Evolutionary conservation across 2,797 vertebrate species (phyloP), one percentile per base, ranked within the genome.

Genomic region (Coccyzus lansbergi): DNA sequence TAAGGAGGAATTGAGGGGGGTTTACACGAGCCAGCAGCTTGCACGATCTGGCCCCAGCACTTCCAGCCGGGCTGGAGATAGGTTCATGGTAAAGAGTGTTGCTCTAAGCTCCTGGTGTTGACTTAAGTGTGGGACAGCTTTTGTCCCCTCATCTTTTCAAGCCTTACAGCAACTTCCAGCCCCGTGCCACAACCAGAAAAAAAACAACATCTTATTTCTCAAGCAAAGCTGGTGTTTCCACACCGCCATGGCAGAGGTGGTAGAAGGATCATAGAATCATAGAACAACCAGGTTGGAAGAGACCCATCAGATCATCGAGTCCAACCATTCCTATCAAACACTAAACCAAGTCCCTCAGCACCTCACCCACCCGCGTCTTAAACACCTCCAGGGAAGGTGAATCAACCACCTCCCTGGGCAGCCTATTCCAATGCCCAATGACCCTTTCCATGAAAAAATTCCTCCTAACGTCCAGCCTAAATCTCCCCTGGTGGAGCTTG

Each of bases 31-130:
- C 26, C 42, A 46, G 56, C 34, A 63, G 46, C 64, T 65, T 3
- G 0, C 70, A 51, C 3, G 10, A 48, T 3, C 4, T 26, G 5
- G 26, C 36, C 19, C 13, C 3, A 3, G 52, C 52, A 59, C 6
- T 11, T 10, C 51, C 28, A 4, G n/a, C 40, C 8, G 1, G 70
- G 51, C 67, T 31, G n/a, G 48, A 17, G 25, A n/a, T 68, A 3
- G 1, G 19, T 7, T 56, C 26, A 1, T 0, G 17, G 17, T 53
- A 75, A 19, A 65, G 49, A 29, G 1, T 11, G 49, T 33, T 59
- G 48, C 79, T 40, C 24, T 3, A 20, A 87, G 46, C 46, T 75
- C 67, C 71, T 15, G 34, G 5, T 34, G 46, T 31, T 67, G 28
- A 52, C 40, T 86, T 18, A 11, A 18, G 29, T 18, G 29, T 19